Conservation (phyloP, 2,113 vertebrate species). For the Nothoprocta pentlandii region DNA sequence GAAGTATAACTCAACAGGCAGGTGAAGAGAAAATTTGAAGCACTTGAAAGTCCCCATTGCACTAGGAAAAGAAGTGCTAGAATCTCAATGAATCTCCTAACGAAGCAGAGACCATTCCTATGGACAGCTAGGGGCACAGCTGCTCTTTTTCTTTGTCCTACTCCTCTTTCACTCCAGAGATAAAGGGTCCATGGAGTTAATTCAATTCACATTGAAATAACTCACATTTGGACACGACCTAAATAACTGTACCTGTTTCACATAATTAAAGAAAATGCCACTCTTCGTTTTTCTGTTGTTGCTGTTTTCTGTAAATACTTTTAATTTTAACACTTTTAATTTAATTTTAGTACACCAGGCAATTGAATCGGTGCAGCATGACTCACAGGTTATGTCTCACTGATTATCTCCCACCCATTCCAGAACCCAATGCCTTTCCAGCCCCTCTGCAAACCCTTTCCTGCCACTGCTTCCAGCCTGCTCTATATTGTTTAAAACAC, state of each 20-base stretch:
- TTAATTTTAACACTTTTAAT: not conserved
- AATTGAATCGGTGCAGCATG: not conserved
- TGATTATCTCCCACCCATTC: not conserved
- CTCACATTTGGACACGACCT: not conserved
- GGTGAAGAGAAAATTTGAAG: not conserved
- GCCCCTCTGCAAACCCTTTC: not conserved
- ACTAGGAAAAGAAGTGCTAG: not conserved
- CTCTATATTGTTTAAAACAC: not conserved
- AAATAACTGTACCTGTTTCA: not conserved
- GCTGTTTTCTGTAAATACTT: rapidly evolving
- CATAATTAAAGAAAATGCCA: not conserved
- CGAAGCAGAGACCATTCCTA: not conserved
- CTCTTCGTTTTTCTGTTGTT: not conserved
- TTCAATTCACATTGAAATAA: not conserved
- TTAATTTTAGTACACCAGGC: not conserved
- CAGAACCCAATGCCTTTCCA: not conserved
- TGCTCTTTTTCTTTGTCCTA: not conserved
- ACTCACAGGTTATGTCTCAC: not conserved
- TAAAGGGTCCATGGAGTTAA: not conserved
- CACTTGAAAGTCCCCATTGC: not conserved
- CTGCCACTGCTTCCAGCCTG: not conserved
- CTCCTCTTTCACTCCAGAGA: not conserved
- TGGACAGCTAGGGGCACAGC: not conserved
- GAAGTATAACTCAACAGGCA: not conserved
- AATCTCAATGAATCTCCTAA: not conserved